These are phyloP conservation scores for Drosophila stalkeri DNA, from an alignment of 2,888 invertebrate genomes.

Conservation along the genomic window DNA sequence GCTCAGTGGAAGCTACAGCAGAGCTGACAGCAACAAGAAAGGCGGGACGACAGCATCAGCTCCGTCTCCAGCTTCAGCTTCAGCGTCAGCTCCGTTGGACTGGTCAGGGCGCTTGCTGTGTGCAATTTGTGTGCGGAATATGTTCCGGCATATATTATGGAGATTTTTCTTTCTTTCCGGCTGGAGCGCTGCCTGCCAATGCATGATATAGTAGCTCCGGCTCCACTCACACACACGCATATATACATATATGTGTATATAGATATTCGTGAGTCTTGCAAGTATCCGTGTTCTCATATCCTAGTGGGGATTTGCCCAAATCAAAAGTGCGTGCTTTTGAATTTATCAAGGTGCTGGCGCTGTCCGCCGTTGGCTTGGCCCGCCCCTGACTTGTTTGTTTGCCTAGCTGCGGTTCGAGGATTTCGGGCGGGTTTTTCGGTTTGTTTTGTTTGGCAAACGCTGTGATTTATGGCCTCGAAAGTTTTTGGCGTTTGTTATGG, in stretches of 20 bases:
- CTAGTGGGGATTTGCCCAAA: conserved; percentile 71
- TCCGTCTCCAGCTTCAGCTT: conserved; percentile 2
- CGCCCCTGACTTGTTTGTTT: conserved; percentile 57
- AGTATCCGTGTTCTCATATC: conserved; percentile 56
- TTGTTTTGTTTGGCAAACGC: conserved; percentile 78
- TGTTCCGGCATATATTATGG: conserved; percentile 85
- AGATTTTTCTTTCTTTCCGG: conserved; percentile 79
- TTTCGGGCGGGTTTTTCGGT: conserved; percentile 39
- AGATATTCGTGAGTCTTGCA: conserved; percentile 8
- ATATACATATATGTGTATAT: conserved; percentile 4
- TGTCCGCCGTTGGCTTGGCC: conserved; percentile 22
- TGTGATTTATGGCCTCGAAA: conserved; percentile 83
- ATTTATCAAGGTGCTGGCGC: conserved; percentile 75
- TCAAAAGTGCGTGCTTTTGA: conserved; percentile 82
- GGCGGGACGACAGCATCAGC: conserved; percentile 21
- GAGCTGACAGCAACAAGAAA: conserved; percentile 30
- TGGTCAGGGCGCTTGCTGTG: conserved; percentile 68
- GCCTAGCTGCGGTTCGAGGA: conserved; percentile 65
- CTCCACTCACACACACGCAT: conserved; percentile 16
- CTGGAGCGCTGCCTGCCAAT: conserved; percentile 68
- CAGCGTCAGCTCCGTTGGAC: conserved; percentile 13
- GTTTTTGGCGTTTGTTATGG: conserved; percentile 70
- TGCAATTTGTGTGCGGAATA: conserved; percentile 85
- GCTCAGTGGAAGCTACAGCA: conserved; percentile 38
- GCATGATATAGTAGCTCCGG: conserved; percentile 68